Percentiles rank a stretch among this genome's conserved stretches.
phyloP scores from a whole-genome alignment of 2,888 invertebrate species.

The Agrilus biguttatus region DNA sequence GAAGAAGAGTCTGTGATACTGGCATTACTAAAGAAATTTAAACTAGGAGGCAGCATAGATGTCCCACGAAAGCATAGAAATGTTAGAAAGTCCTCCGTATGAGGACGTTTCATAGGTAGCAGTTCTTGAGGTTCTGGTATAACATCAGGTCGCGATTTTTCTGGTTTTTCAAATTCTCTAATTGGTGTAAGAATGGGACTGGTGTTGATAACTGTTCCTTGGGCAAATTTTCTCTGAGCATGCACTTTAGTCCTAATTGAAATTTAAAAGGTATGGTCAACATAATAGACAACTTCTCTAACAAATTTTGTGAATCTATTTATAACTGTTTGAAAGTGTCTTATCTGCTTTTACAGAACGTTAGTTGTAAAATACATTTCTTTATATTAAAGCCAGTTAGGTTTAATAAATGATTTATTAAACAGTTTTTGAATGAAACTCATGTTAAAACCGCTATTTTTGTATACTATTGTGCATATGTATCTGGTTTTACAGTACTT shows the following conservation, averaged over 20 bases:
- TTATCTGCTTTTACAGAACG: too few relatives aligned
- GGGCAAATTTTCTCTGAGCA: conserved; percentile 79
- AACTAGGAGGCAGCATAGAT: conserved; percentile 51
- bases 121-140: conserved; percentile 43
- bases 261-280: background rate
- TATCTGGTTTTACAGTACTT: too few relatives aligned
- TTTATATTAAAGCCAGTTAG: background rate
- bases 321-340: too few relatives aligned
- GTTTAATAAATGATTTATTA: conserved; percentile 1
- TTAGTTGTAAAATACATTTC: too few relatives aligned
- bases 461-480: too few relatives aligned
- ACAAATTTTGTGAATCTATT: too few relatives aligned
- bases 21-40: conserved; percentile 52
- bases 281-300: too few relatives aligned
- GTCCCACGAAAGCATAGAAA: conserved; percentile 74
- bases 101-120: conserved; percentile 53
- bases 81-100: conserved; percentile 74
- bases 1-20: conserved; percentile 23
- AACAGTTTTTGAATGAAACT: background rate
- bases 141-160: conserved; percentile 22
- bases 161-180: conserved; percentile 42
- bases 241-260: conserved; percentile 58
- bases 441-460: too few relatives aligned
- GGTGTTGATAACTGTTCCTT: conserved; percentile 47
- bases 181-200: conserved; percentile 43